Evolutionary conservation across 2,888 invertebrate species (phyloP).

Genomic region (Ommatoiulus sabulosus): DNA sequence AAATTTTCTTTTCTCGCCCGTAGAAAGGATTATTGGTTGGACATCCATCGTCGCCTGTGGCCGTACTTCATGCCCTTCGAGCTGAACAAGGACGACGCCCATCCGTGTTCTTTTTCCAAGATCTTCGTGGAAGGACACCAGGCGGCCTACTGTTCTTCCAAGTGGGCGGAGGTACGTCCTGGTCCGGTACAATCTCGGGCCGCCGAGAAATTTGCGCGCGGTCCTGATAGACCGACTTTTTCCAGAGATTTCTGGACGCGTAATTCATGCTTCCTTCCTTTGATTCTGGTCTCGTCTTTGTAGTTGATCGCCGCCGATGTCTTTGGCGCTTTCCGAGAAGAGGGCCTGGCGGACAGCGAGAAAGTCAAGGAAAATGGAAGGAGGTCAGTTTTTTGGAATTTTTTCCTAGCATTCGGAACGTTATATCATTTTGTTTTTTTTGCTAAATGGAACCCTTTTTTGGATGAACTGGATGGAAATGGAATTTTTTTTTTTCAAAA

Average conservation of each 20-base stretch:
- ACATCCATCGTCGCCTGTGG: constrained; percentile 82
- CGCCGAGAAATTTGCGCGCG: no score
- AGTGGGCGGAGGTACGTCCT: constrained; percentile 76
- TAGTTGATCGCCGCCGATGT: constrained; percentile 89
- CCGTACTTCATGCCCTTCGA: constrained; percentile 82
- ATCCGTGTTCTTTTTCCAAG: constrained; percentile 85
- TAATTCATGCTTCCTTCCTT: no score
- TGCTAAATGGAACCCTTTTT: no score
- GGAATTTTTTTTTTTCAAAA: no score
- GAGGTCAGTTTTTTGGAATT: constrained; percentile 61
- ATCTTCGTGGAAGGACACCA: constrained; percentile 87
- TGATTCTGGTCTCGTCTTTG: constrained; percentile 25
- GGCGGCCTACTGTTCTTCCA: constrained; percentile 84
- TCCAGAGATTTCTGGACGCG: background rate
- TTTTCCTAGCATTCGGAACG: background rate
- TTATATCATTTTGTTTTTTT: background rate
- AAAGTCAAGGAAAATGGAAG: constrained; percentile 64
- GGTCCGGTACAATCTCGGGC: no score
- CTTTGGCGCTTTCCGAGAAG: constrained; percentile 85
- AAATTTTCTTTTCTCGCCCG: constrained; percentile 56
- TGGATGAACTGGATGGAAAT: no score
- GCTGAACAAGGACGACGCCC: constrained; percentile 82
- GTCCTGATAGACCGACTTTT: no score
- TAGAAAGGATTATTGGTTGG: constrained; percentile 83
- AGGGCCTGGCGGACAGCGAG: constrained; percentile 66